Conservation (phyloP, 2,797 vertebrate genomes). For the Dromococcyx pavoninus region DNA sequence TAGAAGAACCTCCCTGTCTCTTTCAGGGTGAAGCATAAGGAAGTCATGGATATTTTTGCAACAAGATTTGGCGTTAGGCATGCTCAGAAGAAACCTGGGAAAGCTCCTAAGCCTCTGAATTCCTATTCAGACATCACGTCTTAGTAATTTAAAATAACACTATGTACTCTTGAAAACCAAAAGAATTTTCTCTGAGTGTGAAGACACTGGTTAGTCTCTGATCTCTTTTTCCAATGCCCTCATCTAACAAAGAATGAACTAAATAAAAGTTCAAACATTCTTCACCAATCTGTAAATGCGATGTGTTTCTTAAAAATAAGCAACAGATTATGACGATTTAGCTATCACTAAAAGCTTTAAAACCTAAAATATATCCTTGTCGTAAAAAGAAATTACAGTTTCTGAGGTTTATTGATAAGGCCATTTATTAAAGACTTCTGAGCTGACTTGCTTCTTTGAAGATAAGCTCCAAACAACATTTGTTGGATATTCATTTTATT, state of each 20-base stretch:
- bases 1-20: not conserved
- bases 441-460: constrained; percentile 78
- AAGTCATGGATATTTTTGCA: not conserved
- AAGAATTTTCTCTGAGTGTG: not conserved
- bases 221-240: constrained; percentile 7
- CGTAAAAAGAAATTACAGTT: constrained; percentile 63
- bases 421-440: constrained; percentile 71
- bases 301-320: constrained; percentile 56
- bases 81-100: not conserved
- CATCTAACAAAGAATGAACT: not conserved
- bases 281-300: constrained; percentile 53
- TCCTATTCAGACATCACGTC: not conserved
- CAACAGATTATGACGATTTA: constrained; percentile 2
- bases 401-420: constrained; percentile 68
- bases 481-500: constrained; percentile 62
- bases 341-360: constrained; percentile 61
- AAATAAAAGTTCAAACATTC: constrained; percentile 7
- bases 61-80: not conserved
- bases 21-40: not conserved
- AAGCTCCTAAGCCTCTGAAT: not conserved
- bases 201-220: not conserved
- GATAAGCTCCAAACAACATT: constrained; percentile 76
- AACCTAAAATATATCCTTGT: constrained; percentile 52
- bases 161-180: not conserved
- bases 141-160: not conserved